phyloP scores from a whole-genome alignment of 2,113 vertebrate genomes.

The Chaetorhynchus papuensis region DNA sequence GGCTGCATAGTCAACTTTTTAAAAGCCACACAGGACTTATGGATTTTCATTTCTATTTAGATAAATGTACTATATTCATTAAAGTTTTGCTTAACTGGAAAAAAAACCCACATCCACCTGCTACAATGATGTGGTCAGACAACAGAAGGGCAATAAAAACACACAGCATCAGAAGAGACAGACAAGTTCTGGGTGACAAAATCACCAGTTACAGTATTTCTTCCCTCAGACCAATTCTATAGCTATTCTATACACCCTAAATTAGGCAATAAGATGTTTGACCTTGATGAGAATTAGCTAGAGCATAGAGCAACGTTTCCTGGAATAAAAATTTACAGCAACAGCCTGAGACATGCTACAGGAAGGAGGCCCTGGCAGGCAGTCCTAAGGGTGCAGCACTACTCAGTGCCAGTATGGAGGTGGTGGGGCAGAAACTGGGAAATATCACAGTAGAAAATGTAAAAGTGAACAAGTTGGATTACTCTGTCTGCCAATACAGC shows the following conservation, averaged over 20 bases:
- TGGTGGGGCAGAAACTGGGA: background rate
- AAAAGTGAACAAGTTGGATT: background rate
- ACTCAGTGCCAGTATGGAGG: accelerated
- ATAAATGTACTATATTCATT: background rate
- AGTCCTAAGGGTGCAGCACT: background rate
- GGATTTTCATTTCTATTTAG: background rate
- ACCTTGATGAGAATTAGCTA: background rate
- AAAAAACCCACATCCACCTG: background rate
- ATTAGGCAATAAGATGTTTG: background rate
- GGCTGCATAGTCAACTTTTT: background rate
- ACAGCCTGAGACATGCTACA: background rate
- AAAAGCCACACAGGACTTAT: accelerated
- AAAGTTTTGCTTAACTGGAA: background rate
- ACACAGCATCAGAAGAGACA: background rate
- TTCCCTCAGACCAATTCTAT: background rate
- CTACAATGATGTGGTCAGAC: background rate
- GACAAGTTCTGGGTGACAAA: background rate
- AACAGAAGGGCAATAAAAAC: background rate
- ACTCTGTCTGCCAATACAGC: background rate
- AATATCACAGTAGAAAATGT: background rate
- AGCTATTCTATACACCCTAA: background rate
- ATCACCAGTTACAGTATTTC: background rate
- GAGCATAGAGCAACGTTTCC: accelerated
- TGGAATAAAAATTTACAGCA: background rate
- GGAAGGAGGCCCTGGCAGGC: background rate